A percentile compares a stretch with the other conserved stretches of the same genome.
These are phyloP conservation scores for Autographa pulchrina DNA, from an alignment of 2,888 invertebrate genomes.

Conservation along the genomic window DNA sequence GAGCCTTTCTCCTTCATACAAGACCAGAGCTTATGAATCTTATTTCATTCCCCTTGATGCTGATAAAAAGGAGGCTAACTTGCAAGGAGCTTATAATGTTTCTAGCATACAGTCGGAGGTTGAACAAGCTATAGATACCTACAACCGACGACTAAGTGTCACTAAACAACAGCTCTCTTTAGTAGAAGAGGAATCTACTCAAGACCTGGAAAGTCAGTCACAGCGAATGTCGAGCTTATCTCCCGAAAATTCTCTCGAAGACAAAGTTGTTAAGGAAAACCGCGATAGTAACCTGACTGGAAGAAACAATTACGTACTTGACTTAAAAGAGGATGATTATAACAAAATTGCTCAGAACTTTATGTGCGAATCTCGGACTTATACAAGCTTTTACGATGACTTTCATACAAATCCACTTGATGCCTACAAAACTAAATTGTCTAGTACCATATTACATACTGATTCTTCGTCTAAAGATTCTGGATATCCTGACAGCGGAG, in stretches of 20 bases:
- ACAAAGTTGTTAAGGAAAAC: constrained; percentile 58
- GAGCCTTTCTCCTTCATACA: constrained; percentile 74
- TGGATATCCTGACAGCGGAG: constrained; percentile 81
- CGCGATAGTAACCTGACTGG: constrained; percentile 56
- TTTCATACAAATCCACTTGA: constrained; percentile 71
- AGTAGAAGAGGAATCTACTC: constrained; percentile 87
- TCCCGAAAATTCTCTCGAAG: constrained; percentile 74
- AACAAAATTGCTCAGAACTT: constrained; percentile 64
- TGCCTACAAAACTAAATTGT: constrained; percentile 71
- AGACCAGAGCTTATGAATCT: constrained; percentile 75
- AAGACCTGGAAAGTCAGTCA: constrained; percentile 84
- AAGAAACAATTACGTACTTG: constrained; percentile 59
- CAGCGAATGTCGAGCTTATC: constrained; percentile 77
- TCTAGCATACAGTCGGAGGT: constrained; percentile 69
- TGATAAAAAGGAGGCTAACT: constrained; percentile 63
- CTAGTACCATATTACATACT: constrained; percentile 76
- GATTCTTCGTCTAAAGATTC: constrained; percentile 86
- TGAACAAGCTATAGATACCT: constrained; percentile 77
- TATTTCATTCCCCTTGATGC: constrained; percentile 78
- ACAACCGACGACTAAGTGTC: constrained; percentile 72
- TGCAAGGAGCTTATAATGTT: constrained; percentile 73
- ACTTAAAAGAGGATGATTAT: constrained; percentile 63
- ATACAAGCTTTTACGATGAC: constrained; percentile 81
- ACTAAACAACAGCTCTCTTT: constrained; percentile 85
- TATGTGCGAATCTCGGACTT: constrained; percentile 74